These are phyloP conservation scores for Lithobates pipiens DNA, from an alignment of 2,797 vertebrate genomes.

Conservation along the genomic window DNA sequence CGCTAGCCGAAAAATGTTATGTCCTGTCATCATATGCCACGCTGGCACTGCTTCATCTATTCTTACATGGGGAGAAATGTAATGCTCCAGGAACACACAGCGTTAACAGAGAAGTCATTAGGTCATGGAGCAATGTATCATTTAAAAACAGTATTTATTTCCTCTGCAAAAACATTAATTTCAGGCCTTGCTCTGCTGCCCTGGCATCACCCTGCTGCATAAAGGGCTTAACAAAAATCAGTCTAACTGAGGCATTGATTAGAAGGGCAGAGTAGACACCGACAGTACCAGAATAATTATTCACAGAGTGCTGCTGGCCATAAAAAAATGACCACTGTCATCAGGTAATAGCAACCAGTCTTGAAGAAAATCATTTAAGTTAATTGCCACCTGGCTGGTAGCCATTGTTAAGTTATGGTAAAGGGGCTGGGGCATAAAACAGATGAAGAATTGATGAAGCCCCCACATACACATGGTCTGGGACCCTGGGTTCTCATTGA, in stretches of 20 bases:
- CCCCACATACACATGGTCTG: background rate
- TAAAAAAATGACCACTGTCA: slow-evolving; percentile 45
- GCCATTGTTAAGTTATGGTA: slow-evolving; percentile 33
- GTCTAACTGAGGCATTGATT: slow-evolving; percentile 22
- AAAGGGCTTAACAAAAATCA: slow-evolving; percentile 27
- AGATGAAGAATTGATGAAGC: slow-evolving; percentile 37
- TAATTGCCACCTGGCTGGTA: slow-evolving; percentile 12
- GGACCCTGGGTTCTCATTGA: background rate
- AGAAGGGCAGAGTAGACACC: slow-evolving; percentile 29
- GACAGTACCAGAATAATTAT: slow-evolving; percentile 31
- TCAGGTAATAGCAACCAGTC: slow-evolving; percentile 28
- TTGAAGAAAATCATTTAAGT: slow-evolving; percentile 37
- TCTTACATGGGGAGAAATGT: slow-evolving; percentile 5
- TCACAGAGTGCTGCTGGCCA: background rate
- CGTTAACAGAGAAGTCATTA: slow-evolving; percentile 21
- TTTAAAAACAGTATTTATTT: slow-evolving; percentile 31
- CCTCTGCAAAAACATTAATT: slow-evolving; percentile 22
- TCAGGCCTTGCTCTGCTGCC: background rate
- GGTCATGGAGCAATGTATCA: background rate
- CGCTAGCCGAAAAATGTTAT: slow-evolving; percentile 38
- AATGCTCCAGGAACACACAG: background rate
- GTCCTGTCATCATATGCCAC: slow-evolving; percentile 23
- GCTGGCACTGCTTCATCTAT: slow-evolving; percentile 8
- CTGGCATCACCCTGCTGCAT: background rate
- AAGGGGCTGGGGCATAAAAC: background rate